Percentiles rank a stretch among this genome's conserved stretches.
Conservation (phyloP, 2,888 invertebrate species). For the Apoderus coryli region DNA sequence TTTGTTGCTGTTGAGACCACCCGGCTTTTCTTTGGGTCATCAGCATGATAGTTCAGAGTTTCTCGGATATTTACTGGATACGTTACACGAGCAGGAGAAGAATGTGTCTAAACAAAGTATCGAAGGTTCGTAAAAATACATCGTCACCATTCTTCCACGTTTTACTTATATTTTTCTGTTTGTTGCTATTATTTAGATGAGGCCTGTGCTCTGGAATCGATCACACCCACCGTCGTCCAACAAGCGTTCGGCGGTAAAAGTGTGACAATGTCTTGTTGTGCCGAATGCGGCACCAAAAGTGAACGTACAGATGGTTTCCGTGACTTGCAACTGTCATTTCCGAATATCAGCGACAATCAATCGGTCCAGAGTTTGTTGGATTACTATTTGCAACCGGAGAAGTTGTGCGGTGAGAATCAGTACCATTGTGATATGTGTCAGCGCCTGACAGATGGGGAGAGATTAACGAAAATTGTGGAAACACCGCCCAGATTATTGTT, state of each 20-base stretch:
- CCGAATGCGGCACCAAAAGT: slow-evolving; percentile 55
- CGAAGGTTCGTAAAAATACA: too few relatives aligned
- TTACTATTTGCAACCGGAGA: slow-evolving; percentile 64
- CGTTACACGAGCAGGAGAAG: slow-evolving; percentile 59
- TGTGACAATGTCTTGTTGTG: slow-evolving; percentile 59
- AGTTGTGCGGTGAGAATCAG: slow-evolving; percentile 64
- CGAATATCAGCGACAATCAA: slow-evolving; percentile 37
- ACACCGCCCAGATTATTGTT: slow-evolving; percentile 66
- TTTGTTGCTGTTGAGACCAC: slow-evolving; percentile 54
- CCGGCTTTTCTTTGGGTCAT: slow-evolving; percentile 59
- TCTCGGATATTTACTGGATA: slow-evolving; percentile 56
- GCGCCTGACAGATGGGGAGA: slow-evolving; percentile 60
- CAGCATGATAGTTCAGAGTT: slow-evolving; percentile 87
- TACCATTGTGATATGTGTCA: slow-evolving; percentile 69
- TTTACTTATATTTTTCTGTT: too few relatives aligned
- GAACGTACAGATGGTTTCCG: slow-evolving; percentile 64
- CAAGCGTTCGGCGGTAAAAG: slow-evolving; percentile 64
- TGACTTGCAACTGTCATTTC: slow-evolving; percentile 66
- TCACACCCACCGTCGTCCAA: slow-evolving; percentile 39
- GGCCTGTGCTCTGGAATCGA: too few relatives aligned
- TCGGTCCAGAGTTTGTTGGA: slow-evolving; percentile 65
- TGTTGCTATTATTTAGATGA: too few relatives aligned
- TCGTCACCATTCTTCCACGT: too few relatives aligned
- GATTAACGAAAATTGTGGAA: slow-evolving; percentile 50
- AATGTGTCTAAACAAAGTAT: too few relatives aligned